Evolutionary conservation across 2,113 vertebrate genomes (phyloP).

Genomic region (Burhinus oedicnemus): DNA sequence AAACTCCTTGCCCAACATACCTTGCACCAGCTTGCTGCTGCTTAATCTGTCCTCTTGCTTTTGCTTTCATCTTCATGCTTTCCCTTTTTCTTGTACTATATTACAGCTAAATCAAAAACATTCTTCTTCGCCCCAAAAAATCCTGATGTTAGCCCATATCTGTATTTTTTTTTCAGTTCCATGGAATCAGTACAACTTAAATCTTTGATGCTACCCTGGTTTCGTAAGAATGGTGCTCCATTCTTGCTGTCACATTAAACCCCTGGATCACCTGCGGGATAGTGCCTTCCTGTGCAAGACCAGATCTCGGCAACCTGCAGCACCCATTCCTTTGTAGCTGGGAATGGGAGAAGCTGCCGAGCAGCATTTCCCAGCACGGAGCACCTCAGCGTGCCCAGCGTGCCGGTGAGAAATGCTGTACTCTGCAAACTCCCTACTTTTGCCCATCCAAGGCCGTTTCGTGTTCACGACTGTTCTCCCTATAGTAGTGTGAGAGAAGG

Average conservation of each 20-base stretch:
- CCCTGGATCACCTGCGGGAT: neutral
- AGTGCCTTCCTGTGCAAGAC: neutral
- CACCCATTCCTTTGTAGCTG: rapidly evolving
- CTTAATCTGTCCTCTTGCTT: neutral
- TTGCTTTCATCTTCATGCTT: neutral
- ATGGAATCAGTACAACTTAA: neutral
- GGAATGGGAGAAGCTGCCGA: neutral
- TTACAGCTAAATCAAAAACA: neutral
- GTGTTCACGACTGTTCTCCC: neutral
- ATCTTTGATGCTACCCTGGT: neutral
- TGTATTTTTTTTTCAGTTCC: neutral
- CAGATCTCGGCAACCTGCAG: neutral
- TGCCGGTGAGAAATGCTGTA: rapidly evolving
- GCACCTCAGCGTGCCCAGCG: rapidly evolving
- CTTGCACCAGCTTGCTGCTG: neutral
- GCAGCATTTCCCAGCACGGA: neutral
- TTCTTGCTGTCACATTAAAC: neutral
- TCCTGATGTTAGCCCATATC: neutral
- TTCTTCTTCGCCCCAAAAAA: neutral
- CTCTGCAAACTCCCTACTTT: neutral
- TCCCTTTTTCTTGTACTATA: neutral
- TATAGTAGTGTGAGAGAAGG: neutral
- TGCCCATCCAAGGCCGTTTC: neutral
- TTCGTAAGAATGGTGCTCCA: rapidly evolving
- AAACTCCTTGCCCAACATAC: neutral